Evolutionary conservation across 2,888 invertebrate species (phyloP), one percentile per base, ranked within the genome.

Genomic region (Drosophila falleni): DNA sequence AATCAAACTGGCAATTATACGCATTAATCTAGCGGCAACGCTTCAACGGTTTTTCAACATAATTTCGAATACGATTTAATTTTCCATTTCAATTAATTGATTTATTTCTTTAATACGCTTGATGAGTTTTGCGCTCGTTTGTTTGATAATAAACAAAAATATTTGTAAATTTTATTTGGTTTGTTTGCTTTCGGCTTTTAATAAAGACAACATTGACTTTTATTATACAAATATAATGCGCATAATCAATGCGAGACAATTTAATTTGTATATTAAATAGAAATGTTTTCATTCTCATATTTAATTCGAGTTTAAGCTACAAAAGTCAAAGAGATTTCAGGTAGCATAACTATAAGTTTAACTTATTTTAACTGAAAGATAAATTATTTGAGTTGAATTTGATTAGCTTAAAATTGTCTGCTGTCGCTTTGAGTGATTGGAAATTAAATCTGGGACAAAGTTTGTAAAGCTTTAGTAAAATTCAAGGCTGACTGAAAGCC

Each of bases 1-100:
- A 79, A 83, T 83, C 76, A 69, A 58, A 59, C 55, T 63, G 61
- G 62, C 74, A 83, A 80, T 87, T 73, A 75, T 63, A 74, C 74
- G 72, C 66, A 69, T 63, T 68, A 70, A 58, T 62, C 56, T 26
- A 67, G 46, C 65, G 47, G 15, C 51, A 53, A 26, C 16, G 16
- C 3, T 10, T 11, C 19, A 62, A 46, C 16, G 15, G 35, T 23
- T n/a, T 9, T 37, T 47, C 51, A 49, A 35, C 33, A 41, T 41
- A 31, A 33, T 13, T 26, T 15, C 16, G 16, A 37, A 26, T 58
- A 8, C 26, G 35, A 35, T 29, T 55, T 41, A 11, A 39, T 19
- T 54, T 56, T 50, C 16, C 35, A 51, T 59, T 59, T 55, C 31
- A 44, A 47, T 46, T 44, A 70, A 66, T 70, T 67, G 37, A 50